Base-by-base conservation (phyloP, 2,797 vertebrate species). In the Gymnocypris eckloni region DNA sequence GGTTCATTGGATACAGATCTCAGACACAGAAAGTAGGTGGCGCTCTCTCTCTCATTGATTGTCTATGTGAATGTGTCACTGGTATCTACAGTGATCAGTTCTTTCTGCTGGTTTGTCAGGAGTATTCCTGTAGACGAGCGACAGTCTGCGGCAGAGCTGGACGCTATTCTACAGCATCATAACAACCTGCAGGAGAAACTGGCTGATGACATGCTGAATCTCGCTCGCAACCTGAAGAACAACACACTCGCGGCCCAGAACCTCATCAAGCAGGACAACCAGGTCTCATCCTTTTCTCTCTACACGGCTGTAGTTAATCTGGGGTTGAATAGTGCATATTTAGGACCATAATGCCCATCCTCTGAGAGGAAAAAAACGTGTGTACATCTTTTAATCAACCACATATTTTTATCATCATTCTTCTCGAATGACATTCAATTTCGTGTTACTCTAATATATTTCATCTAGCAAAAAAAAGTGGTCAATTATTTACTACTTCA, bases 211-310 rank as follows among this genome's bases (percentile, higher is more conserved):
- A 99, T 99, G 98, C 94, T 99, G 3, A 96, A 95, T 89, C 92
- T 99, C 90, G 98, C 98, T 71, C 95, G 96, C 33, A 99, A 97
- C 89, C 94, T 99, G 88, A 99, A 99, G 90, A 99, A 97, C 94
- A 99, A 98, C 95, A 97, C 97, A 0, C 93, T 99, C 90, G 98
- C 97, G 0, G 97, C 97, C 0, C 98, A 99, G 94, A 99, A 95
- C 25, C 97, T 99, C 91, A 99, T 99, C 91, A 98, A 97, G 87
- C 97, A 98, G 93, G 98, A 99, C 93, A 99, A 99, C 92, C 98
- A 99, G 98, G 98, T 99, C 84, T 11, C 0, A 0, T 9, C 0
- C 5, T 15, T 81, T 81, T 69, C 41, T 25, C 0, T 12, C n/a
- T 61, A 25, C 59, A 1, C 2, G 2, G 41, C 11, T 43, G 41